Evolutionary conservation across 2,888 invertebrate species (phyloP), one percentile per base, ranked within the genome.

Genomic region (Chorisops tibialis): DNA sequence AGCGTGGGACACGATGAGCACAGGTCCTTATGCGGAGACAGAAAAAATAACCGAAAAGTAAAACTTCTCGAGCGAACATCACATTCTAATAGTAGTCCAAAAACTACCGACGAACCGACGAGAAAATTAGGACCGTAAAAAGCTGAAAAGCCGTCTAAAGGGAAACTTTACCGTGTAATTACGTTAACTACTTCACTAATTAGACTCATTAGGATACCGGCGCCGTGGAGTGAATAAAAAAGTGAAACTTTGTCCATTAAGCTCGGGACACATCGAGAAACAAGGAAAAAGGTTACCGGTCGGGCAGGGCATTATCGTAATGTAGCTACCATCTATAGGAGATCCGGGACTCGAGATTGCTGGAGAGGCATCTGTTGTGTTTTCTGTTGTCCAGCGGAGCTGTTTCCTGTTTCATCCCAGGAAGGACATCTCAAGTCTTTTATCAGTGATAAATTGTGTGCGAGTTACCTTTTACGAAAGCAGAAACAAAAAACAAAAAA

Each of bases 111-210:
- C 6, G n/a, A n/a, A 22, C 24, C 43, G 22, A 54, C 39, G 41
- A 43, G 39, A 43, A 56, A 56, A 56, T 63, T 63, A 59, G 48
- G 47, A 47, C 47, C 18, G 48, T 51, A 62, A 62, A 61, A 62
- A 49, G 56, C 16, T 41, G 45, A 62, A 62, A 62, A 56, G 49
- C 50, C 19, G 41, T 30, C 48, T 30, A 49, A 56, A 49, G 56
- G 61, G 30, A 62, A 62, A 62, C 56, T 62, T 62, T 62, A 39
- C 47, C 49, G 49, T 56, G 62, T 62, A 62, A 62, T 62, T 62
- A 62, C 56, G 56, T 62, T 62, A 62, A 62, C 62, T 62, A 56
- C 62, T 62, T 62, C 50, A 56, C 62, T 56, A 56, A 62, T 62
- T 62, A 62, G 62, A 49, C 62, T 62, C 62, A 62, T 62, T 62